Conservation (phyloP, 2,797 vertebrate genomes). For the Muscicapa striata region DNA sequence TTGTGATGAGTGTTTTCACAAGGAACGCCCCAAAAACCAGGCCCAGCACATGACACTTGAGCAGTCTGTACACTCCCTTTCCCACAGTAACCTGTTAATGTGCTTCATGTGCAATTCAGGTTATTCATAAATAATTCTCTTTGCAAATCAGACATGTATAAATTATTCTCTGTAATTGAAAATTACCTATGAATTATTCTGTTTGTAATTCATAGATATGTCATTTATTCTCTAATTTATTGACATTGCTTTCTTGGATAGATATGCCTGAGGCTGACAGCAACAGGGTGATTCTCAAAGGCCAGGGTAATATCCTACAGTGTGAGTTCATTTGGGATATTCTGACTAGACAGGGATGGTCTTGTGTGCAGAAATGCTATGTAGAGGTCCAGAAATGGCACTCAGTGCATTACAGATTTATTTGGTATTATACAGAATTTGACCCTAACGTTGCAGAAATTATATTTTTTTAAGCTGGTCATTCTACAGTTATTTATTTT, state of each 20-base stretch:
- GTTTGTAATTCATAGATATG: conserved; percentile 14
- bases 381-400: not conserved
- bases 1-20: not conserved
- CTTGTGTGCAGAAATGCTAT: not conserved
- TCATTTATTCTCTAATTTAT: conserved; percentile 14
- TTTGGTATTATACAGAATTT: not conserved
- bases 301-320: not conserved
- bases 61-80: not conserved
- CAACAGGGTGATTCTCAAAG: not conserved
- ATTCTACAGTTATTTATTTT: not conserved
- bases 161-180: conserved; percentile 52
- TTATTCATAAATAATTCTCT: conserved; percentile 51
- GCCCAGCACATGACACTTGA: not conserved
- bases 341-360: not conserved
- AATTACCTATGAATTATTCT: conserved; percentile 60
- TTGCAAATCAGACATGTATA: conserved; percentile 26
- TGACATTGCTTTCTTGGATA: not conserved
- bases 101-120: not conserved
- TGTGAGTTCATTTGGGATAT: not conserved
- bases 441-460: not conserved
- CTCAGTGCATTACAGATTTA: not conserved
- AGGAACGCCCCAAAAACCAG: not conserved
- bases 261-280: not conserved
- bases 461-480: not conserved
- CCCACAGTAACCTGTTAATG: not conserved